Percentiles rank a stretch among this genome's conserved stretches.
Evolutionary conservation across 2,888 invertebrate genomes (phyloP).

Genomic region (Drosophila maculinotata): DNA sequence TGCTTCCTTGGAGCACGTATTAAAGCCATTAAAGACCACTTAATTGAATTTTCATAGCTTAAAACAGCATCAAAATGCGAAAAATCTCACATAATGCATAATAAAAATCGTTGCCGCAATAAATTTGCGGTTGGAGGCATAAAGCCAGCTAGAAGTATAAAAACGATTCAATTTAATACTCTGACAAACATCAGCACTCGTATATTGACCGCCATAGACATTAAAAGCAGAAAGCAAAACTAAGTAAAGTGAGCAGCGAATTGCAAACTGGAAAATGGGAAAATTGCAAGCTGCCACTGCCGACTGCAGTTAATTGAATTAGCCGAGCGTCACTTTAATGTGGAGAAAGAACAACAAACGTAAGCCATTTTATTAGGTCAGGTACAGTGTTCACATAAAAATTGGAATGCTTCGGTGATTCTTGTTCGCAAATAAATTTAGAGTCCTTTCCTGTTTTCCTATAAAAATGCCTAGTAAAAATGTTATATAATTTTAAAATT

Average conservation of each 20-base stretch:
- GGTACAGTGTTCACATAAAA: neutral
- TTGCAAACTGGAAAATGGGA: conserved; percentile 31
- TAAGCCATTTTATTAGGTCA: neutral
- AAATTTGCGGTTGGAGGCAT: conserved; percentile 5
- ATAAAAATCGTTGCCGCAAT: conserved; percentile 31
- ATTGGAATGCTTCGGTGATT: no score
- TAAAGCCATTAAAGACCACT: conserved; percentile 46
- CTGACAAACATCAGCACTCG: conserved; percentile 7
- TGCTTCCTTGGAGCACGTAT: conserved; percentile 18
- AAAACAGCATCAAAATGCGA: conserved; percentile 61
- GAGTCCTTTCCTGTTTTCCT: no score
- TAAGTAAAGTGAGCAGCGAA: conserved; percentile 43
- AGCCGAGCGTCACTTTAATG: conserved; percentile 13
- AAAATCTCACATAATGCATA: conserved; percentile 52
- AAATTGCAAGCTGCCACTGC: conserved; percentile 33
- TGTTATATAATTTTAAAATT: no score
- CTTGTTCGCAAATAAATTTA: no score
- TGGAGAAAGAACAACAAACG: neutral
- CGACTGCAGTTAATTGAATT: conserved; percentile 66
- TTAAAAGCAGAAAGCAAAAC: conserved; percentile 46
- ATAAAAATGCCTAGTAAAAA: no score
- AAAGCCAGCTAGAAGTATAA: conserved; percentile 36
- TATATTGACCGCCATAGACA: conserved; percentile 31
- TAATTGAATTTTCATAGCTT: conserved; percentile 65
- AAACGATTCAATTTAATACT: conserved; percentile 31